These are phyloP conservation scores for Acanthornis magna DNA, from an alignment of 2,797 vertebrate genomes.

Conservation along the genomic window DNA sequence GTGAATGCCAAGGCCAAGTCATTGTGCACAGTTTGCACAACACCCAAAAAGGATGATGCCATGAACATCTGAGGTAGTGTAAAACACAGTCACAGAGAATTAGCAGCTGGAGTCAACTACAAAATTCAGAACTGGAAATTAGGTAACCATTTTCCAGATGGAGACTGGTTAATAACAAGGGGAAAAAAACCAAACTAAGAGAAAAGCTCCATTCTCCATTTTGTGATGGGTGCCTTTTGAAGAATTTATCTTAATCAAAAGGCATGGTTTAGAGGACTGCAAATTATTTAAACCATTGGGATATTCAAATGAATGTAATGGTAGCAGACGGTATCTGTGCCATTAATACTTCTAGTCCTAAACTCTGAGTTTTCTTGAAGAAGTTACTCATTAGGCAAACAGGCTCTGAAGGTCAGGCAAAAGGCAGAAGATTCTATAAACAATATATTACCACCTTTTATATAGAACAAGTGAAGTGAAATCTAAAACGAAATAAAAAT, in stretches of 20 bases:
- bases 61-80: neutral
- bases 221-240: neutral
- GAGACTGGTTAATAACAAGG: neutral
- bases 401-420: neutral
- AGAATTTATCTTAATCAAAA: neutral
- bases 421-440: neutral
- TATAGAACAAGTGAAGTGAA: neutral
- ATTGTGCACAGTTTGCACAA: neutral
- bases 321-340: neutral
- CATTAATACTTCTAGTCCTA: neutral
- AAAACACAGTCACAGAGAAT: neutral
- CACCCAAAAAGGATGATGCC: fast-evolving
- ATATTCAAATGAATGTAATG: neutral
- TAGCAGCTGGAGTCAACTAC: neutral
- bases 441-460: neutral
- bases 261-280: neutral
- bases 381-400: neutral
- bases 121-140: neutral
- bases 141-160: neutral
- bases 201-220: neutral
- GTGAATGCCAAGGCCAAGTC: neutral
- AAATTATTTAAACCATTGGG: neutral
- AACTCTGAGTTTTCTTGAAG: neutral
- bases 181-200: neutral
- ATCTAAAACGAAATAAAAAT: neutral